Evolutionary conservation across 2,888 invertebrate genomes (phyloP), one percentile per base, ranked within the genome.

Genomic region (Parnassius smintheus): DNA sequence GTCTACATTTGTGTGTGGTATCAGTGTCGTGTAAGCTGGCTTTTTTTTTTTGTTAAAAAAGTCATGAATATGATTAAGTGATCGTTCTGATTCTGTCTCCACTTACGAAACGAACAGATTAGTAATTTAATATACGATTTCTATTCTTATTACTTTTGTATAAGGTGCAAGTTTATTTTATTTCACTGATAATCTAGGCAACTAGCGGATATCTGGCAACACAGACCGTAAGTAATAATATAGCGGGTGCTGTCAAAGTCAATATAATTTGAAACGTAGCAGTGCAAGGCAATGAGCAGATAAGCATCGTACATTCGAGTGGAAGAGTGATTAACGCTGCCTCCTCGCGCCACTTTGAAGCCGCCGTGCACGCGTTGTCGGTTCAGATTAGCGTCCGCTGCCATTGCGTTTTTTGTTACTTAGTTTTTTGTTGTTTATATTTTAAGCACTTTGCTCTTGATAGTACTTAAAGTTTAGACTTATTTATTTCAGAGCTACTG

Each of bases 271-370:
- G 76, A 73, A 76, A 77, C 75, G 80, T 72, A 75, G 66, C 72
- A 66, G 69, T 69, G 68, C 71, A 72, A 75, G 70, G 74, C 77
- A 75, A 78, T 78, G 76, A 73, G 78, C 79, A 76, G 75, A 86
- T 85, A 86, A 81, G 78, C 81, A 85, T 83, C 82, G 85, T 74
- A 85, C 83, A 82, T 77, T 80, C 79, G 78, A 77, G 78, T 82
- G 83, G 83, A 85, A 81, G 80, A 82, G 81, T 84, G 85, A 86
- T 85, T 85, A 85, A 77, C 75, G 78, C 72, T 57, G 68, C 66
- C 67, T 64, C 65, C 68, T 68, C 66, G 66, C 66, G 70, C 65
- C 66, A 56, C 75, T 73, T 74, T 74, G 74, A 75, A 71, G 73
- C 69, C 68, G 72, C 68, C 70, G 67, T 68, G 70, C 65, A 64